Conservation (phyloP, 2,113 vertebrate species). For the Tricholaema leucomelas region DNA sequence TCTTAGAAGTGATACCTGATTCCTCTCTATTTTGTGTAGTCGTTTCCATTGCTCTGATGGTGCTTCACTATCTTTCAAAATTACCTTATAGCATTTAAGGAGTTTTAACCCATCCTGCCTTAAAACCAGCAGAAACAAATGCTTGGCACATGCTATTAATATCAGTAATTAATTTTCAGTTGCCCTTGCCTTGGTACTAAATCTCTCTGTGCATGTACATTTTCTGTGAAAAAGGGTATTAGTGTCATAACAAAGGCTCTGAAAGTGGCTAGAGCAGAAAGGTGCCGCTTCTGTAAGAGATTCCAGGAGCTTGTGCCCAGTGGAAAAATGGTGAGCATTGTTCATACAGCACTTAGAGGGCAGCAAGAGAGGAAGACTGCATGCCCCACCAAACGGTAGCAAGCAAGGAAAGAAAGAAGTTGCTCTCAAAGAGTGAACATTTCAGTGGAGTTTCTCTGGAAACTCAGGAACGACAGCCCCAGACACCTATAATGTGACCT, state of each 20-base stretch:
- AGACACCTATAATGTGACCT: not conserved
- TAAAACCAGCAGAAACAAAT: slow-evolving; percentile 68
- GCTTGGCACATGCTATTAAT: slow-evolving; percentile 21
- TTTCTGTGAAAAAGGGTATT: not conserved
- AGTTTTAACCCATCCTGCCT: slow-evolving; percentile 20
- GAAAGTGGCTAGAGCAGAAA: not conserved
- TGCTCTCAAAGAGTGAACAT: not conserved
- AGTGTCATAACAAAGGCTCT: not conserved
- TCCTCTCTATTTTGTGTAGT: slow-evolving; percentile 65
- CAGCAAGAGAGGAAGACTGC: not conserved
- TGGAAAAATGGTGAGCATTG: not conserved
- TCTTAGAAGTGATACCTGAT: slow-evolving; percentile 82
- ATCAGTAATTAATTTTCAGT: not conserved
- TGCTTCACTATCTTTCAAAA: slow-evolving; percentile 71
- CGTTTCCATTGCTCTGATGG: slow-evolving; percentile 68
- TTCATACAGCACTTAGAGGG: not conserved
- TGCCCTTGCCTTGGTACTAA: not conserved
- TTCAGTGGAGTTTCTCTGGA: not conserved
- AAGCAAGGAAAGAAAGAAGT: not conserved
- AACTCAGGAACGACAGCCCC: not conserved
- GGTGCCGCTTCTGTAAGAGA: not conserved
- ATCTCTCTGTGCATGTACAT: not conserved
- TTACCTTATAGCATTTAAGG: slow-evolving; percentile 61
- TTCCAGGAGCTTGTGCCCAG: not conserved
- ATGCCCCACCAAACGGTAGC: not conserved